Base-by-base conservation (phyloP, 2,113 vertebrate species). In the Lampris megalopsis region DNA sequence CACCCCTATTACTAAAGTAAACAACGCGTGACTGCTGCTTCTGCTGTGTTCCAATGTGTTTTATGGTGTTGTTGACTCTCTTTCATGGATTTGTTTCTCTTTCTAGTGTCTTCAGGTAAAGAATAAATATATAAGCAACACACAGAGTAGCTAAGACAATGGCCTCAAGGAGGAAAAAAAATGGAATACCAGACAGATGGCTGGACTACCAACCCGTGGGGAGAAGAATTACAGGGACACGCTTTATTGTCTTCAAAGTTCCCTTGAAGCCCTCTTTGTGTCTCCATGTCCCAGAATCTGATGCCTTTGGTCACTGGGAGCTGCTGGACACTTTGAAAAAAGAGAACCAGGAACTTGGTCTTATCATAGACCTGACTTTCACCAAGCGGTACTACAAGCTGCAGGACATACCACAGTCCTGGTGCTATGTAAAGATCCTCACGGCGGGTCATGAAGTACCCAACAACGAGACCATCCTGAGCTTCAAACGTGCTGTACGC, bases 211-310 rank as follows among this genome's bases (percentile, higher is more conserved):
- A 82, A 5, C 89, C 96, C 2, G 41, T 96, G 77, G 96, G 95
- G 61, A 90, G 87, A 63, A 85, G 95, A 68, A 92, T 97, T 49
- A 91, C 95, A 0, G 95, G 95, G 10, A 96, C 96, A 0, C 93
- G 95, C 49, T 97, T 97, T 82, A 88, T 96, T 40, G 92, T 95
- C 63, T 96, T 96, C 82, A 96, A 96, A 82, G 95, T 96, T 35
- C 96, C 96, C 3, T 90, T 97, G 68, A 93, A 76, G 68, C 85
- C 92, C 95, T 89, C 86, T 45, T 95, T 95, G 71, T 86, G 92
- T 8, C 71, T 3, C 1, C 84, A 80, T 0, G 92, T 97, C n/a
- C 73, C 57, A 9, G 89, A 91, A 1, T 73, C 86, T 0, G 88
- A 96, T 52, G 83, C 81, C 0, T 96, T 97, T 72, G 94, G 95